Evolutionary conservation across 2,797 vertebrate species (phyloP).

Genomic region (Knipowitschia caucasica): DNA sequence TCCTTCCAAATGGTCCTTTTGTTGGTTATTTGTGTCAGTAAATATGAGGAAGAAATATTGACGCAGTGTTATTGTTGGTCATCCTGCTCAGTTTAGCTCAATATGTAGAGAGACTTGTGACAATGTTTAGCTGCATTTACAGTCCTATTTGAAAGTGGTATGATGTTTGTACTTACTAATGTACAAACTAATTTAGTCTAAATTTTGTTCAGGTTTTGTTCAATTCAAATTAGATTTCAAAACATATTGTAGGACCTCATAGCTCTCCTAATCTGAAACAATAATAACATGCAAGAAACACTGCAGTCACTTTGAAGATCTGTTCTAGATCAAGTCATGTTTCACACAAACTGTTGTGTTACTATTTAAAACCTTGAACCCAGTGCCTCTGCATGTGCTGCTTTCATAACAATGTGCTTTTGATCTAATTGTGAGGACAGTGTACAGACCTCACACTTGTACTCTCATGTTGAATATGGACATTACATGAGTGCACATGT

Average conservation of each 20-base stretch:
- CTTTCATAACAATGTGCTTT: constrained; percentile 9
- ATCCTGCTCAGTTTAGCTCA: too few relatives aligned
- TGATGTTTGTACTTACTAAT: too few relatives aligned
- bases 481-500: neutral
- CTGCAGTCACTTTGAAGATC: neutral
- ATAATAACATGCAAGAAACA: neutral
- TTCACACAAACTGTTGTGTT: neutral
- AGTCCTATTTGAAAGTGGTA: too few relatives aligned
- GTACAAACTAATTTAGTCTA: too few relatives aligned
- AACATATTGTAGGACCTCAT: neutral
- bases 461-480: neutral
- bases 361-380: neutral
- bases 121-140: too few relatives aligned
- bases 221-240: too few relatives aligned
- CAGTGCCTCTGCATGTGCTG: neutral
- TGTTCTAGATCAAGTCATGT: neutral
- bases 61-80: too few relatives aligned
- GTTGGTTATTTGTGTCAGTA: too few relatives aligned
- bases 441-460: neutral
- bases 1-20: too few relatives aligned
- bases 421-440: neutral
- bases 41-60: too few relatives aligned
- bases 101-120: too few relatives aligned
- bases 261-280: neutral
- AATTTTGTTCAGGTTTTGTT: too few relatives aligned